These are phyloP conservation scores for Eupithecia dodoneata DNA, from an alignment of 2,888 invertebrate species.

Conservation along the genomic window DNA sequence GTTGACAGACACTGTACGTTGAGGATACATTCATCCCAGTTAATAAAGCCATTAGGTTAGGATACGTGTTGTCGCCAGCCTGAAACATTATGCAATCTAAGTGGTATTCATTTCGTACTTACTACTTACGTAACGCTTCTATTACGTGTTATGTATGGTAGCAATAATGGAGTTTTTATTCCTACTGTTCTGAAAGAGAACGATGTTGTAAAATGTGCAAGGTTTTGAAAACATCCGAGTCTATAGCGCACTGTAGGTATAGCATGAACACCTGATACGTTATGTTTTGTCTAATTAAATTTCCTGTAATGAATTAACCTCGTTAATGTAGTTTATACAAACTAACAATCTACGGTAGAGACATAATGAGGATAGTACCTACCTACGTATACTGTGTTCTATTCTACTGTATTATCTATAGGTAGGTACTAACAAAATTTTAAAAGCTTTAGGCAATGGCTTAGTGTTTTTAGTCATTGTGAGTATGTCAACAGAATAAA, in stretches of 20 bases:
- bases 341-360: neutral
- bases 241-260: neutral
- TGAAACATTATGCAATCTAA: conserved; percentile 55
- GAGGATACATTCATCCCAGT: conserved; percentile 86
- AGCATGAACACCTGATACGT: neutral
- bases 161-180: neutral
- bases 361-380: neutral
- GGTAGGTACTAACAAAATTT: neutral
- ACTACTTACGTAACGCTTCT: neutral
- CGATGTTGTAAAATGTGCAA: neutral
- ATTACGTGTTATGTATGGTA: neutral
- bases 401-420: neutral
- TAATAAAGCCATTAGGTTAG: conserved; percentile 92
- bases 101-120: neutral
- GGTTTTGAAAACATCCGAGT: neutral
- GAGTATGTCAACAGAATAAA: neutral
- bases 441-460: neutral
- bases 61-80: conserved; percentile 94
- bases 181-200: neutral
- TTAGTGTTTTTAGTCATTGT: neutral
- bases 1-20: conserved; percentile 76
- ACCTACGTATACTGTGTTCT: neutral
- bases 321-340: neutral
- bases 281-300: conserved; percentile 1
- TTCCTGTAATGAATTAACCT: neutral